Conservation (phyloP, 2,113 vertebrate species). For the Excalfactoria chinensis region DNA sequence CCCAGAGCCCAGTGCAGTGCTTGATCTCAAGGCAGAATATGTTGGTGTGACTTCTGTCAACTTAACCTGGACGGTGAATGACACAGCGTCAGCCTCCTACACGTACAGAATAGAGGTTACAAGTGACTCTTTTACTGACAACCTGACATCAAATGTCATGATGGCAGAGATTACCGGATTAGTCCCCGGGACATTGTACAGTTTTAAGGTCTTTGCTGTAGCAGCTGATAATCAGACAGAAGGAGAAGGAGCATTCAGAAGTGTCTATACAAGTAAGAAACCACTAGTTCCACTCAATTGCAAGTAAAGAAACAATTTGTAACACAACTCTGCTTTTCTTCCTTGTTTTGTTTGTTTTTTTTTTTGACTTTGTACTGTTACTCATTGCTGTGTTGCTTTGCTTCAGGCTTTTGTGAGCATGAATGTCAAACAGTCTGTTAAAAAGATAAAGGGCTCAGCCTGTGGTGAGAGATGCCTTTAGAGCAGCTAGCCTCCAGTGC, state of each 20-base stretch:
- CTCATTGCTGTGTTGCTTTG: rapidly evolving
- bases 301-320: not conserved
- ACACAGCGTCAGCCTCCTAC: not conserved
- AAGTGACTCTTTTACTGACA: rapidly evolving
- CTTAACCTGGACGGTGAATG: not conserved
- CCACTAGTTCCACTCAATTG: not conserved
- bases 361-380: rapidly evolving
- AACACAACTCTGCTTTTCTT: not conserved
- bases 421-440: rapidly evolving
- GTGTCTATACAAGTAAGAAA: not conserved
- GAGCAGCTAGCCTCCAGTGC: not conserved
- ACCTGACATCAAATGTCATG: rapidly evolving
- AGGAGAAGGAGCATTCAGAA: not conserved
- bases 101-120: not conserved
- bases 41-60: not conserved
- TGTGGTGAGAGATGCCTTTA: rapidly evolving
- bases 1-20: not conserved
- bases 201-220: not conserved
- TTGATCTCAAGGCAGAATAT: not conserved
- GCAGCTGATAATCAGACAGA: rapidly evolving
- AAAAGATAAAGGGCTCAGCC: not conserved
- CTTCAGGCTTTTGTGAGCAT: rapidly evolving
- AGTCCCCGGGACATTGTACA: not conserved
- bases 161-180: rapidly evolving
- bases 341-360: too few relatives aligned